Percentiles rank a stretch among this genome's conserved stretches.
phyloP scores from a whole-genome alignment of 2,888 invertebrate species.

The Acleris emargana region DNA sequence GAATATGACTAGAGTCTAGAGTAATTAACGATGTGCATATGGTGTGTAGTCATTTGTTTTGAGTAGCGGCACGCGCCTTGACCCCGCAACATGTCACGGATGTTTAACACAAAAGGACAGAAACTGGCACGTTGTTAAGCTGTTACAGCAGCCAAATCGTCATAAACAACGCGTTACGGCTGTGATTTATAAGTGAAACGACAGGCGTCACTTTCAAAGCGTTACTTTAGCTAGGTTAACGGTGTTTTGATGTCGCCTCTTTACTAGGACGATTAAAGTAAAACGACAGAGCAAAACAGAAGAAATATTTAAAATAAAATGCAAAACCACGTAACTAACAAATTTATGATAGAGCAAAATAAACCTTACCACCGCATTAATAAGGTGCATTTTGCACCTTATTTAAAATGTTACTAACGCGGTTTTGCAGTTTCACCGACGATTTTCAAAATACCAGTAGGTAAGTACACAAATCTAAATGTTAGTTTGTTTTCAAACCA shows the following conservation, averaged over 20 bases:
- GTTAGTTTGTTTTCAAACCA: too few relatives aligned
- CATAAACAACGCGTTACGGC: conserved; percentile 21
- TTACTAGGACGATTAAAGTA: not conserved
- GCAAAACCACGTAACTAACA: too few relatives aligned
- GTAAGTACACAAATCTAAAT: too few relatives aligned
- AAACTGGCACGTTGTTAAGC: conserved; percentile 24
- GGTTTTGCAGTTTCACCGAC: too few relatives aligned
- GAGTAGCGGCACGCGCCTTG: conserved; percentile 23
- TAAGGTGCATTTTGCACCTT: too few relatives aligned
- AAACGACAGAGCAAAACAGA: not conserved
- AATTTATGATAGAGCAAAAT: too few relatives aligned
- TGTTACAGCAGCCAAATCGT: conserved; percentile 22
- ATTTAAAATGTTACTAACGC: too few relatives aligned
- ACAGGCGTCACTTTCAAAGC: conserved; percentile 4
- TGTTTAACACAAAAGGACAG: conserved; percentile 19
- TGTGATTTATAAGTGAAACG: not conserved
- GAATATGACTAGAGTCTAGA: not conserved
- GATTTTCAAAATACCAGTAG: too few relatives aligned
- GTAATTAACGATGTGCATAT: not conserved
- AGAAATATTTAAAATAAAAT: too few relatives aligned
- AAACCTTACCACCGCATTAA: too few relatives aligned
- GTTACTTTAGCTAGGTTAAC: conserved; percentile 4
- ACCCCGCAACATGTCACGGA: conserved; percentile 28
- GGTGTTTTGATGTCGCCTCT: not conserved
- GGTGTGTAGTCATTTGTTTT: conserved; percentile 3